phyloP scores from a whole-genome alignment of 1,140 invertebrate genomes.

The Drosophila paulistorum region DNA sequence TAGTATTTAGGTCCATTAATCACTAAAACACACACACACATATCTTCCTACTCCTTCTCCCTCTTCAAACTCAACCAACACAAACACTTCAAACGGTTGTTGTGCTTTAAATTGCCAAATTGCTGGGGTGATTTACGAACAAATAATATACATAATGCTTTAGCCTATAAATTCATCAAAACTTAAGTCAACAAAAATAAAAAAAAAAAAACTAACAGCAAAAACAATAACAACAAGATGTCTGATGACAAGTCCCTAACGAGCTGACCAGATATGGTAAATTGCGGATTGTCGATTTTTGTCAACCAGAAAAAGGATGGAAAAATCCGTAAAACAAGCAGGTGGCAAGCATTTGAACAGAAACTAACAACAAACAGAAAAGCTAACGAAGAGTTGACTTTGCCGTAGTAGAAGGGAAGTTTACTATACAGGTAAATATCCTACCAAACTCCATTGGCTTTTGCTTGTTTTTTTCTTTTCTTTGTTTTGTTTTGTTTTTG shows the following conservation, averaged over 20 bases:
- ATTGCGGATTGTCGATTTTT: slow-evolving; percentile 21
- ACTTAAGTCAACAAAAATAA: slow-evolving; percentile 20
- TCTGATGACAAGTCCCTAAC: slow-evolving; percentile 23
- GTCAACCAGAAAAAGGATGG: slow-evolving; percentile 16
- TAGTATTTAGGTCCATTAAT: slow-evolving; percentile 11
- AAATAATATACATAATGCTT: slow-evolving; percentile 80
- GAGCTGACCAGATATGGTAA: slow-evolving; percentile 49
- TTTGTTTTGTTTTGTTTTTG: slow-evolving; percentile 24
- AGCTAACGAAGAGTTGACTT: slow-evolving; percentile 50
- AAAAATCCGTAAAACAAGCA: slow-evolving; percentile 48
- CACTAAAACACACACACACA: slow-evolving; percentile 1
- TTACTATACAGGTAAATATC: slow-evolving; percentile 22
- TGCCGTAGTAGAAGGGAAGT: slow-evolving; percentile 1
- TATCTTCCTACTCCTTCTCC: not conserved
- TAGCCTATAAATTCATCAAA: slow-evolving; percentile 79
- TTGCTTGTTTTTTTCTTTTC: slow-evolving; percentile 27
- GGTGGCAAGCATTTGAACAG: slow-evolving; percentile 4
- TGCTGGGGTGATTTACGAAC: slow-evolving; percentile 75
- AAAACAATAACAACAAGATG: slow-evolving; percentile 53
- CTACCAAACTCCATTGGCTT: not conserved
- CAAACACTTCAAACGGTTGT: slow-evolving; percentile 31
- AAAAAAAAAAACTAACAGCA: slow-evolving; percentile 32
- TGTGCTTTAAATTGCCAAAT: slow-evolving; percentile 74
- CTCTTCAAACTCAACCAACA: not conserved
- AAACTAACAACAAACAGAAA: slow-evolving; percentile 8